Base-by-base conservation (phyloP, 2,888 invertebrate genomes). In the Heteromyza rotundicornis region DNA sequence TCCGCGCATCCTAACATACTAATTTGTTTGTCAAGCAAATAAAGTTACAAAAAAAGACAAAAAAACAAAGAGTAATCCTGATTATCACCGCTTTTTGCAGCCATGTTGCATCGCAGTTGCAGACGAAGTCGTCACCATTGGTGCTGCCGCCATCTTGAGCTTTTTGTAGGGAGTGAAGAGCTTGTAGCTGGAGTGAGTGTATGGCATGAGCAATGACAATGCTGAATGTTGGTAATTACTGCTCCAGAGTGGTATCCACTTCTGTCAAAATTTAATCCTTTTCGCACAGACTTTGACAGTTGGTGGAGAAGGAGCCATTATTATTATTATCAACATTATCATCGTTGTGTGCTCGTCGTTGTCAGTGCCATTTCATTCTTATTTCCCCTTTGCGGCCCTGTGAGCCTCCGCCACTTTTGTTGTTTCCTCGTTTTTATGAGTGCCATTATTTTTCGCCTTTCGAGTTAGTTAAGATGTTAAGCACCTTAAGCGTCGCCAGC, bases 1-100 rank as follows among this genome's bases (percentile, higher is more conserved):
- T 27, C 10, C 27, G 27, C 27, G 7, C n/a, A n/a, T n/a, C n/a
- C 10, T 40, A 40, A 40, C 12, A n/a, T 10, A 7, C 10, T 40
- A 40, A 40, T 40, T 40, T 40, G 40, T 40, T 40, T 40, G 40
- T n/a, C 40, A 10, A n/a, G 22, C 56, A 56, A 56, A 40, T 44
- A 56, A 44, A 54, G 36, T 54, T 22, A n/a, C n/a, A n/a, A 44
- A 23, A 56, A 44, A 40, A 40, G 24, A 20, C 50, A 36, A 27
- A 22, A 58, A 53, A 16, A 22, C 22, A 35, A 50, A 32, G 54
- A 58, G 57, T 63, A 71, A 59, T 59, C 53, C 53, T 32, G 59
- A 59, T 59, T 52, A 59, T 47, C 52, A 59, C 14, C 59, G 47
- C 53, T 53, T 59, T 59, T 59, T 59, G 32, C 27, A 32, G 35